Base-by-base conservation (phyloP, 2,888 invertebrate species). In the Andricus curvator region DNA sequence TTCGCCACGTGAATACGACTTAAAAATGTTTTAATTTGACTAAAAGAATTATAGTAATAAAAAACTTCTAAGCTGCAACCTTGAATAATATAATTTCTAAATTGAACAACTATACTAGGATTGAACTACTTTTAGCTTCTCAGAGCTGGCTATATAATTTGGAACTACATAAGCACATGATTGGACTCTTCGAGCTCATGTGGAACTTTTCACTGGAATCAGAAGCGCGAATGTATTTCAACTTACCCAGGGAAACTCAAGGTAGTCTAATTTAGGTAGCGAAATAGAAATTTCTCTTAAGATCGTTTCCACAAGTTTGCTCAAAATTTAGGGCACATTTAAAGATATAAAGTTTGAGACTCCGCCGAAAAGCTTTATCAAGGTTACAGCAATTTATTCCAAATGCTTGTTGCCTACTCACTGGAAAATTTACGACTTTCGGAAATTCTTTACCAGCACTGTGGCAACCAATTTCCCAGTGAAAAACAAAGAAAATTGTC, bases 161-260 rank as follows among this genome's bases (percentile, higher is more conserved):
- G 51, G 74, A 20, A 74, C 29, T 74, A 33, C 56, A 56, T 74
- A n/a, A 74, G 29, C 29, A n/a, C 33, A 74, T 51, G 51, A 74
- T 74, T 74, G 74, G 74, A 11, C 74, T 74, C 51, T 56, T 56
- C 29, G 20, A 56, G 74, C 74, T 70, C 0, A n/a, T 56, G 62
- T 33, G 6, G 15, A 74, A 70, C 22, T 70, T 70, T 4, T 48
- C 4, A 29, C 48, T 70, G 51, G 48, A 70, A 70, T 51, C 70
- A 48, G 70, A 70, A 70, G 51, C 51, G 70, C 70, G 51, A 70
- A 70, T 70, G 33, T 33, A 56, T 74, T 74, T 74, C 33, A 29
- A 74, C 51, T 56, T n/a, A 74, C 51, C 29, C 51, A 56, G 51
- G 20, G n/a, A 74, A 74, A 74, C 56, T 74, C n/a, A 74, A 74